phyloP scores from a whole-genome alignment of 2,888 invertebrate genomes.

The Cactoblastis cactorum region DNA sequence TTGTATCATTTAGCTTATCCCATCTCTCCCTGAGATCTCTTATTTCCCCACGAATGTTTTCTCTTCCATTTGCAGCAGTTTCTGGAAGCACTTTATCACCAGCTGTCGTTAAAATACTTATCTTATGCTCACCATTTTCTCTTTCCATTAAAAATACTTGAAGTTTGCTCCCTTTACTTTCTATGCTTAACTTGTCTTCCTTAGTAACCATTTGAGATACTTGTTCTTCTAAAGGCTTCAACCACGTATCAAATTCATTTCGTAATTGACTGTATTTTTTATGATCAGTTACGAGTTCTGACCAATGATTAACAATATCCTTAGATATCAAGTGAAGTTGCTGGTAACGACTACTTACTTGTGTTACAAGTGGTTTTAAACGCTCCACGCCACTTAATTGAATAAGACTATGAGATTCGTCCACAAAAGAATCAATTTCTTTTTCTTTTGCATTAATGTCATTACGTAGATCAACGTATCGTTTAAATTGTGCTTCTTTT shows the following conservation, averaged over 20 bases:
- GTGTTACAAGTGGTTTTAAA: slow-evolving; percentile 91
- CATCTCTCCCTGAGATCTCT: slow-evolving; percentile 90
- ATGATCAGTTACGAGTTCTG: slow-evolving; percentile 90
- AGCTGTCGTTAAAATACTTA: slow-evolving; percentile 85
- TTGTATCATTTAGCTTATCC: slow-evolving; percentile 91
- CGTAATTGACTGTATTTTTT: slow-evolving; percentile 87
- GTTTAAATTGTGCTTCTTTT: slow-evolving; percentile 86
- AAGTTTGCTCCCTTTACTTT: slow-evolving; percentile 83
- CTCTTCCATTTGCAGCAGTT: slow-evolving; percentile 94
- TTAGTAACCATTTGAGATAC: slow-evolving; percentile 81
- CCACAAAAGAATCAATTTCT: slow-evolving; percentile 92
- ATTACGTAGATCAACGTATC: slow-evolving; percentile 86
- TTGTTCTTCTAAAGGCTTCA: slow-evolving; percentile 86
- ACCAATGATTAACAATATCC: slow-evolving; percentile 91
- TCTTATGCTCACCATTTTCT: slow-evolving; percentile 90
- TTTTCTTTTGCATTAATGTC: slow-evolving; percentile 89
- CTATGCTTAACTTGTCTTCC: slow-evolving; percentile 82
- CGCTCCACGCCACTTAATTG: slow-evolving; percentile 91
- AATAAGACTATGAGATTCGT: slow-evolving; percentile 91
- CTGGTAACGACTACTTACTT: slow-evolving; percentile 93
- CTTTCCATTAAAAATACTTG: slow-evolving; percentile 87
- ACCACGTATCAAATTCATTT: slow-evolving; percentile 87
- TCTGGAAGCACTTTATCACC: slow-evolving; percentile 95
- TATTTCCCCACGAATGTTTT: slow-evolving; percentile 91
- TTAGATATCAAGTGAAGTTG: slow-evolving; percentile 88